These are phyloP conservation scores for Hippocampus comes DNA, from an alignment of 2,113 vertebrate species.

Conservation along the genomic window DNA sequence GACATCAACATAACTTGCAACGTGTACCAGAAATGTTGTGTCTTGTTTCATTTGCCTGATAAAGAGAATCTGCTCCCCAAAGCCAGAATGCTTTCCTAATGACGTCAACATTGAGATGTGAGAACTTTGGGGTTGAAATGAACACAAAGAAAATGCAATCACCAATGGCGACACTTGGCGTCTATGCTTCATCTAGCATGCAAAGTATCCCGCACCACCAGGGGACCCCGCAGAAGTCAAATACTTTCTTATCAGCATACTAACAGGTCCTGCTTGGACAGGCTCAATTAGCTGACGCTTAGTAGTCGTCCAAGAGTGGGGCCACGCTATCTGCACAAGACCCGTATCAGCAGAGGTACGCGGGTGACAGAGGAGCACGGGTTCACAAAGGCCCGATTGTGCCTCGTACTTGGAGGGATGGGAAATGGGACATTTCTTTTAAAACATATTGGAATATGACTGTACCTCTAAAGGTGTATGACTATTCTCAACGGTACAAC, in stretches of 20 bases:
- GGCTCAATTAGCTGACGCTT: constrained; percentile 74
- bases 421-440: constrained; percentile 24
- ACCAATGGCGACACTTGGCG: background rate
- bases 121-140: background rate
- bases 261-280: constrained; percentile 67
- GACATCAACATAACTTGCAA: constrained; percentile 39
- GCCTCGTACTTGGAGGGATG: constrained; percentile 37
- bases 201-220: constrained; percentile 13
- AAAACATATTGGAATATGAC: constrained; percentile 46
- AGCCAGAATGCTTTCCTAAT: background rate
- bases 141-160: constrained; percentile 4
- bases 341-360: constrained; percentile 68
- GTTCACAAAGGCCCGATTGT: constrained; percentile 69
- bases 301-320: constrained; percentile 50
- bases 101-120: constrained; percentile 1
- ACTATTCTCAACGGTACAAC: background rate
- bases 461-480: constrained; percentile 33
- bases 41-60: constrained; percentile 20
- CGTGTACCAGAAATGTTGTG: constrained; percentile 24
- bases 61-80: constrained; percentile 19
- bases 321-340: constrained; percentile 59
- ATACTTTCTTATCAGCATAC: constrained; percentile 72
- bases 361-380: constrained; percentile 63
- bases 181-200: constrained; percentile 8
- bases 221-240: constrained; percentile 52